Conservation (phyloP, 2,888 invertebrate species). For the Cyclophora punctaria region DNA sequence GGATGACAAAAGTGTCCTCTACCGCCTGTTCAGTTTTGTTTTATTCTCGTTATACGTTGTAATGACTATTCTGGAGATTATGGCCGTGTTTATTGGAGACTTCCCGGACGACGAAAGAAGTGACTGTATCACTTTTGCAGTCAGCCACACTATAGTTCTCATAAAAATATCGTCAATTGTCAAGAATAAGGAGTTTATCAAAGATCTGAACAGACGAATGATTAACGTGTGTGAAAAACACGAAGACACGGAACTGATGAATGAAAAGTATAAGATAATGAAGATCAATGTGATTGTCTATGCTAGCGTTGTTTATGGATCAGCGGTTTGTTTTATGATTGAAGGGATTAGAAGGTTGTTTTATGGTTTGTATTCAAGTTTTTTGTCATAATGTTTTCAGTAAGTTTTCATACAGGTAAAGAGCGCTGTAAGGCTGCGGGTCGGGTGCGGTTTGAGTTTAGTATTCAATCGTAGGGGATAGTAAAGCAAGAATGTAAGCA, state of each 20-base stretch:
- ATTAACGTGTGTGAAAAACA: constrained; percentile 41
- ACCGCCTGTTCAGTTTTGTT: constrained; percentile 32
- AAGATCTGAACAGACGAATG: constrained; percentile 42
- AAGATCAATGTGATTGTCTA: constrained; percentile 52
- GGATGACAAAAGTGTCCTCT: constrained; percentile 39
- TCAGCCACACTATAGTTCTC: constrained; percentile 56
- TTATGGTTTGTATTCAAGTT: not conserved
- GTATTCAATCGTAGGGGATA: too few species aligned
- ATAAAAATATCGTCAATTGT: constrained; percentile 49
- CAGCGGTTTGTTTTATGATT: constrained; percentile 41
- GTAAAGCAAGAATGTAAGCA: too few species aligned
- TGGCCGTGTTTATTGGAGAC: constrained; percentile 45
- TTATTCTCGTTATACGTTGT: constrained; percentile 40
- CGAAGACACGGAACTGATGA: constrained; percentile 40
- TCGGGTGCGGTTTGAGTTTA: too few species aligned
- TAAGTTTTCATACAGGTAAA: too few species aligned
- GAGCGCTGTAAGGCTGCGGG: too few species aligned
- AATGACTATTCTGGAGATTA: constrained; percentile 55
- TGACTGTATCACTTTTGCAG: constrained; percentile 52
- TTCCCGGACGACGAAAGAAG: constrained; percentile 57
- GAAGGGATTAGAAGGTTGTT: constrained; percentile 52
- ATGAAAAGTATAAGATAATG: constrained; percentile 44
- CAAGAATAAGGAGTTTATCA: constrained; percentile 40
- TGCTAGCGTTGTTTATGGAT: constrained; percentile 38
- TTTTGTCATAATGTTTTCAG: too few species aligned